Percentiles rank a stretch among this genome's conserved stretches.
Conservation (phyloP, 2,888 invertebrate species). For the Caenorhabditis sp. region DNA sequence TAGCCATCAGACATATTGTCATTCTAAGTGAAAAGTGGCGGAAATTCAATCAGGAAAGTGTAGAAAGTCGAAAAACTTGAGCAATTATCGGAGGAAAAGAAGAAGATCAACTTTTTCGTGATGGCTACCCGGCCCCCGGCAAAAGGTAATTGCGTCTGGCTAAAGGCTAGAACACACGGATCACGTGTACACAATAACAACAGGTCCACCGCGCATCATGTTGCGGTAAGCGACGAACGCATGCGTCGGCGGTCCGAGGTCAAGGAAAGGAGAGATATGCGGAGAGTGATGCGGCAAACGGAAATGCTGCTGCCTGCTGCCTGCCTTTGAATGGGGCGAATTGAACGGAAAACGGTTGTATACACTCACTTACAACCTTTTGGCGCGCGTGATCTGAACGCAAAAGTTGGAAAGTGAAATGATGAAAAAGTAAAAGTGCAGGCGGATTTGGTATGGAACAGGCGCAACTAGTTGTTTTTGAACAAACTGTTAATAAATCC, state of each 20-base stretch:
- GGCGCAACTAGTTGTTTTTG: not conserved
- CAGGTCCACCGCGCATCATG: slow-evolving; percentile 28
- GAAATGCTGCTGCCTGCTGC: slow-evolving; percentile 4
- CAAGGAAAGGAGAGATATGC: slow-evolving; percentile 37
- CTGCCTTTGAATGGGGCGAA: not conserved
- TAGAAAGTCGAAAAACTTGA: slow-evolving; percentile 2
- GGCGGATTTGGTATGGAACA: slow-evolving; percentile 18
- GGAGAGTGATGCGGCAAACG: slow-evolving; percentile 24
- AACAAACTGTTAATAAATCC: not conserved
- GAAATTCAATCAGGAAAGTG: not conserved
- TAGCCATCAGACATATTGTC: slow-evolving; percentile 11
- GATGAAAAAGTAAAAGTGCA: slow-evolving; percentile 19
- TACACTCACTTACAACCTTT: too few relatives aligned
- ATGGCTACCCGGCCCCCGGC: not conserved
- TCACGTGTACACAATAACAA: slow-evolving; percentile 44
- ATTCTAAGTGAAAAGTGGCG: not conserved
- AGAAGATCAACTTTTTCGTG: slow-evolving; percentile 14
- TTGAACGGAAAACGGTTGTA: not conserved
- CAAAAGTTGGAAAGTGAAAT: slow-evolving; percentile 2
- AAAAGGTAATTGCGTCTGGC: slow-evolving; percentile 42
- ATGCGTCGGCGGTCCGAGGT: slow-evolving; percentile 32
- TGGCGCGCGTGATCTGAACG: too few relatives aligned
- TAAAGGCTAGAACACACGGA: slow-evolving; percentile 2
- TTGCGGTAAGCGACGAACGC: slow-evolving; percentile 51
- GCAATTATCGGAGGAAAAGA: slow-evolving; percentile 29